These are phyloP conservation scores for Electrona antarctica DNA, from an alignment of 2,113 vertebrate genomes.

Conservation along the genomic window DNA sequence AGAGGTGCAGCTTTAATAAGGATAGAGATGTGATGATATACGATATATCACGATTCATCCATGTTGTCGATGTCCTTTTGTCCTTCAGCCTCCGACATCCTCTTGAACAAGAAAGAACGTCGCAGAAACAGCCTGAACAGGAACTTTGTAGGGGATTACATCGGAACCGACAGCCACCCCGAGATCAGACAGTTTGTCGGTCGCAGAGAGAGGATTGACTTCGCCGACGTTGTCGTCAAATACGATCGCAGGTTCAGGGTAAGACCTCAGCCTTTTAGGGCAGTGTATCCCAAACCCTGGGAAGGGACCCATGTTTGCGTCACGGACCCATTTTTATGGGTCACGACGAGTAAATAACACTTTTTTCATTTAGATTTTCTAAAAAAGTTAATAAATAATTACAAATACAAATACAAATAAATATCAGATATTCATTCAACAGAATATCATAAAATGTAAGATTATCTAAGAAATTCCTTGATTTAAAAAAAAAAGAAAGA, in stretches of 20 bases:
- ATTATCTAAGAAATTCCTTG: too few relatives aligned
- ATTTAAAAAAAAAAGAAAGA: too few relatives aligned
- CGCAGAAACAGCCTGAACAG: conserved; percentile 85
- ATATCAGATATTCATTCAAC: too few relatives aligned
- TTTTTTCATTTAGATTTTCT: too few relatives aligned
- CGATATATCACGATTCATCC: too few relatives aligned
- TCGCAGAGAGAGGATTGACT: conserved; percentile 84
- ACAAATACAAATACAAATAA: too few relatives aligned
- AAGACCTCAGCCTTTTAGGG: not conserved
- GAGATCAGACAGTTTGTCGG: conserved; percentile 84
- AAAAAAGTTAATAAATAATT: too few relatives aligned
- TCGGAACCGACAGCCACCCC: conserved; percentile 80
- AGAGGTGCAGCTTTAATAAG: too few relatives aligned
- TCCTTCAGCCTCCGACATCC: conserved; percentile 79
- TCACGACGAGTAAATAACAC: too few relatives aligned
- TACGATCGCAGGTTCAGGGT: conserved; percentile 86
- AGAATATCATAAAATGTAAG: too few relatives aligned
- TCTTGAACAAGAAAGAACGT: conserved; percentile 86
- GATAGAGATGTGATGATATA: too few relatives aligned
- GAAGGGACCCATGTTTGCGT: not conserved
- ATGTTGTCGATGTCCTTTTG: not conserved
- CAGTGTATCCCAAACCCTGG: not conserved
- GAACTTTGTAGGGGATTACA: conserved; percentile 86
- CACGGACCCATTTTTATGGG: too few relatives aligned
- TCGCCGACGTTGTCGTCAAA: conserved; percentile 82